Conservation (phyloP, 2,888 invertebrate species). For the Thyatira batis region DNA sequence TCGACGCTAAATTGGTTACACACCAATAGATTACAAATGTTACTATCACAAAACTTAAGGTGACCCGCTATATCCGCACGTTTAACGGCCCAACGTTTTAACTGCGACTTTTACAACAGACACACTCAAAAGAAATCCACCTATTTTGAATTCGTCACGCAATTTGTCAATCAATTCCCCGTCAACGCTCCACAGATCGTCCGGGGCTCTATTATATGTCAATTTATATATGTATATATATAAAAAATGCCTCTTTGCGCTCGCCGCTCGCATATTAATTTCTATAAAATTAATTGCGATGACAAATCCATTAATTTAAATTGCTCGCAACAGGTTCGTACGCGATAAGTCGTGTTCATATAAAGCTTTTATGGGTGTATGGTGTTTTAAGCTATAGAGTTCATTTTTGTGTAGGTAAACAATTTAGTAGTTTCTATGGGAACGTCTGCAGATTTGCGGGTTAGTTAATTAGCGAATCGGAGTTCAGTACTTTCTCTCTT, state of each 20-base stretch:
- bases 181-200: slow-evolving; percentile 70
- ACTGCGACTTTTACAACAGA: slow-evolving; percentile 66
- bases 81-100: slow-evolving; percentile 45
- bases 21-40: no score
- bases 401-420: slow-evolving; percentile 9
- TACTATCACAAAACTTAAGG: slow-evolving; percentile 8
- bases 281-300: slow-evolving; percentile 81
- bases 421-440: background rate
- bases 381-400: slow-evolving; percentile 31
- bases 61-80: background rate
- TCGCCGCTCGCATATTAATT: slow-evolving; percentile 79
- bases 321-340: slow-evolving; percentile 65
- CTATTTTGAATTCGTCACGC: slow-evolving; percentile 81
- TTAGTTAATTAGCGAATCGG: background rate
- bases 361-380: slow-evolving; percentile 1
- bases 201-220: slow-evolving; percentile 74
- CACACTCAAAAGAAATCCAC: slow-evolving; percentile 78
- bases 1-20: no score
- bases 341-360: slow-evolving; percentile 27
- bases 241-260: slow-evolving; percentile 67
- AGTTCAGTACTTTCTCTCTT: background rate
- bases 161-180: slow-evolving; percentile 80
- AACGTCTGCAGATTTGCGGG: background rate
- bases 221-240: slow-evolving; percentile 71
- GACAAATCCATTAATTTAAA: slow-evolving; percentile 80